Percentiles rank a stretch among this genome's conserved stretches.
phyloP scores from a whole-genome alignment of 2,888 invertebrate genomes.

The Leptothorax acervorum region DNA sequence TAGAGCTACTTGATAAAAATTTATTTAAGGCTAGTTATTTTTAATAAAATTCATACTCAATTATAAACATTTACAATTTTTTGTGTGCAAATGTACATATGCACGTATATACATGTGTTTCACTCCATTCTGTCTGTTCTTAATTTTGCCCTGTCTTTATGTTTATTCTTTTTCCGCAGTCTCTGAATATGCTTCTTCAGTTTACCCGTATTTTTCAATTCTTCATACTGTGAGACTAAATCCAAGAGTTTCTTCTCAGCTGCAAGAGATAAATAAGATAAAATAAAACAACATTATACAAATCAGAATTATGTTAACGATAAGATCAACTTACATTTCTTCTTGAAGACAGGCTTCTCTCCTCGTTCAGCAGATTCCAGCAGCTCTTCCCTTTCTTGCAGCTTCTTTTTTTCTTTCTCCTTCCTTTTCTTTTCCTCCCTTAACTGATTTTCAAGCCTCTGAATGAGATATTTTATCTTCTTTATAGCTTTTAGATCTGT shows the following conservation, averaged over 20 bases:
- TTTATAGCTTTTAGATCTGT: constrained; percentile 88
- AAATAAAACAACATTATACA: constrained; percentile 1
- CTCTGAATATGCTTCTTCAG: constrained; percentile 93
- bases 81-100: neutral
- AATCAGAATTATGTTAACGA: constrained; percentile 57
- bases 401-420: constrained; percentile 87
- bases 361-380: constrained; percentile 89
- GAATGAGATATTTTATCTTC: constrained; percentile 90
- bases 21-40: neutral
- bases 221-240: constrained; percentile 92
- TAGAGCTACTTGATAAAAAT: neutral
- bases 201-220: constrained; percentile 92
- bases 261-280: constrained; percentile 85
- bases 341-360: constrained; percentile 90
- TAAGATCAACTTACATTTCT: constrained; percentile 88
- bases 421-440: constrained; percentile 88
- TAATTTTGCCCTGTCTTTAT: constrained; percentile 78
- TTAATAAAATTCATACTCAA: neutral
- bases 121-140: constrained; percentile 44
- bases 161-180: constrained; percentile 91
- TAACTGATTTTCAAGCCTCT: constrained; percentile 93
- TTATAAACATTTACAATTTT: neutral
- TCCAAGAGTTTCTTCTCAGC: constrained; percentile 92
- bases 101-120: constrained; percentile 8
- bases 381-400: constrained; percentile 87